A percentile compares a stretch with the other conserved stretches of the same genome.
phyloP scores from a whole-genome alignment of 2,888 invertebrate genomes.

The Empis stercorea region DNA sequence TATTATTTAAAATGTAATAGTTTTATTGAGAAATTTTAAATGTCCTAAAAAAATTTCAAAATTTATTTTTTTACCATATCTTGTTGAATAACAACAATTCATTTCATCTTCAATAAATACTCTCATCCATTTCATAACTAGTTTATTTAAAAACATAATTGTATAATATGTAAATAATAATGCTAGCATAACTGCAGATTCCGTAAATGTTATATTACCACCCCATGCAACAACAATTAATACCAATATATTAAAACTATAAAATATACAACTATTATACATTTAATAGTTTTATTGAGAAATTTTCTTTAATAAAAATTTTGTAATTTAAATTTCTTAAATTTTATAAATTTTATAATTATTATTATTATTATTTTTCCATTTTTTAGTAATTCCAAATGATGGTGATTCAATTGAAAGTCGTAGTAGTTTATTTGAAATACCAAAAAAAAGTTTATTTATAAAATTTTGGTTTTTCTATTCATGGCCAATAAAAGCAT shows the following conservation, averaged over 20 bases:
- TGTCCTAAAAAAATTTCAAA: no score
- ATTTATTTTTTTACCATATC: slow-evolving; percentile 26
- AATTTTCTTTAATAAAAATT: no score
- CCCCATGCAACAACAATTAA: slow-evolving; percentile 67
- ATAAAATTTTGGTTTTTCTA: slow-evolving; percentile 49
- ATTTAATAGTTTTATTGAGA: no score
- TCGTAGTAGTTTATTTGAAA: slow-evolving; percentile 35
- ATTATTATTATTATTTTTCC: no score
- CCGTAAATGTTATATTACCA: slow-evolving; percentile 64
- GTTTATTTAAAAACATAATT: slow-evolving; percentile 55
- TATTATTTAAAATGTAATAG: no score
- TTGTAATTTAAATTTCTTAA: no score
- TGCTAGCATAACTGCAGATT: slow-evolving; percentile 56
- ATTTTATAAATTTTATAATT: no score
- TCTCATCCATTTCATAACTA: slow-evolving; percentile 36
- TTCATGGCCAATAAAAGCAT: slow-evolving; percentile 55
- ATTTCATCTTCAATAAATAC: slow-evolving; percentile 32
- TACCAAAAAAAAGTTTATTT: slow-evolving; percentile 27
- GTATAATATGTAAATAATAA: slow-evolving; percentile 64
- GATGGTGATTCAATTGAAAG: slow-evolving; percentile 15
- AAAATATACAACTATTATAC: slow-evolving; percentile 61
- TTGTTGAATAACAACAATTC: slow-evolving; percentile 32
- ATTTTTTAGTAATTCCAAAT: slow-evolving; percentile 22
- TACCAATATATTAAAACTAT: slow-evolving; percentile 55
- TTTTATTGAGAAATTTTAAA: no score